These are phyloP conservation scores for Portevinia maculata DNA, from an alignment of 2,888 invertebrate species.

Conservation along the genomic window DNA sequence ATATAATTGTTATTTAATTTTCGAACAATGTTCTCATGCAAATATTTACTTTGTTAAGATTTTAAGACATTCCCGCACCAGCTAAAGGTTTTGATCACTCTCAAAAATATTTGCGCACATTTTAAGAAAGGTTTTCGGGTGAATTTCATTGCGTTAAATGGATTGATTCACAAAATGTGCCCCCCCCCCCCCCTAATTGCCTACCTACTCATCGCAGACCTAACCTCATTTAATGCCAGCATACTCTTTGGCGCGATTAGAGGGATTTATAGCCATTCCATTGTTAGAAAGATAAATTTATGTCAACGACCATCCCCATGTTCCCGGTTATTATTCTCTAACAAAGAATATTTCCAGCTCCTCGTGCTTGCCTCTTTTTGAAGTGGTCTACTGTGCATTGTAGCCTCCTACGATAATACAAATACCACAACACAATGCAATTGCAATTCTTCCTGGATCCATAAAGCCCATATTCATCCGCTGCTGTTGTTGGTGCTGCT, in stretches of 20 bases:
- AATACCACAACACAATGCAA: slow-evolving; percentile 36
- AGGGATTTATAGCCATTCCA: slow-evolving; percentile 37
- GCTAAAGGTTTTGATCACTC: neutral
- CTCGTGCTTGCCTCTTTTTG: no score
- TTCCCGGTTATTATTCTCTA: slow-evolving; percentile 9
- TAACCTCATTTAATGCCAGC: slow-evolving; percentile 6
- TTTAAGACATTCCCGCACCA: neutral
- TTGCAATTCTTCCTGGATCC: slow-evolving; percentile 21
- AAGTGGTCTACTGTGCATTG: slow-evolving; percentile 1
- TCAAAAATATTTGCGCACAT: slow-evolving; percentile 35
- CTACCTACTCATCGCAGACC: neutral
- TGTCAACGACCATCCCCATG: slow-evolving; percentile 45
- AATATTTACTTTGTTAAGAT: slow-evolving; percentile 15
- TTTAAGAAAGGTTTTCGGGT: slow-evolving; percentile 5
- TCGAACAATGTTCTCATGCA: no score
- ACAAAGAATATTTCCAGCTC: slow-evolving; percentile 18
- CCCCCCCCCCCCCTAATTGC: neutral
- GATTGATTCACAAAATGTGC: slow-evolving; percentile 12
- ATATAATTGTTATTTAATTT: no score
- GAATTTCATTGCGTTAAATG: slow-evolving; percentile 40
- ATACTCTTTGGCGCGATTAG: slow-evolving; percentile 33
- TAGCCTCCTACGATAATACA: slow-evolving; percentile 29
- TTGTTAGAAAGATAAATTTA: slow-evolving; percentile 58
- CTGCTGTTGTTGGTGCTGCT: neutral
- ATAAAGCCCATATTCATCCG: neutral